Evolutionary conservation across 1,140 invertebrate genomes (phyloP), one percentile per base, ranked within the genome.

Genomic region (Drosophila busckii): DNA sequence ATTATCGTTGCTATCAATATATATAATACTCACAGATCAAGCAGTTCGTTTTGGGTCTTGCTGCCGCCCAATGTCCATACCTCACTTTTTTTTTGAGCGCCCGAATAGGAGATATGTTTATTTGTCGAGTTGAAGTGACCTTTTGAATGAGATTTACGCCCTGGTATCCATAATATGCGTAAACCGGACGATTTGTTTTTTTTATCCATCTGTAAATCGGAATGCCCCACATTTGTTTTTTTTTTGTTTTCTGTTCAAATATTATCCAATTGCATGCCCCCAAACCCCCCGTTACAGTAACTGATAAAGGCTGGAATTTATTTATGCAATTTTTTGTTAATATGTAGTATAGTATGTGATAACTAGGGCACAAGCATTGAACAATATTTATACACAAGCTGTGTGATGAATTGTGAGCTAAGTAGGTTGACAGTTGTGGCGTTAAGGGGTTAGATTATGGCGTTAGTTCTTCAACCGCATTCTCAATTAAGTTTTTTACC

Each of bases 81-180:
- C 55, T 85, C 76, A 54, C 66, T 85, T 53, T 85, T 85, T 46
- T 85, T 85, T 56, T 85, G 84, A 12, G 23, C 48, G 4, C 64
- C 35, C 37, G 69, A 58, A 45, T 85, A 85, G 3, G 70, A 52
- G 22, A 85, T 48, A 37, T 83, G 45, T 25, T 85, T 85, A 35
- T 41, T 80, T 54, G 83, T 83, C 0, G 83, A 54, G 42, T 61
- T 82, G 25, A 49, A 68, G 25, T 60, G 83, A 26, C 83, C 83
- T 44, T 85, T 85, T 4, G 83, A 54, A 62, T 85, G 64, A 12
- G 60, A 61, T 49, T 85, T 83, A 26, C 71, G 62, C 32, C 84
- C 83, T 28, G 84, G 83, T 75, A 85, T 85, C 84, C 83, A 85
- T 49, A 85, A 60, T 15, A 85, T 70, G 45, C 83, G 84, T 54